Evolutionary conservation across 2,797 vertebrate species (phyloP).

Genomic region (Salarias fasciatus): DNA sequence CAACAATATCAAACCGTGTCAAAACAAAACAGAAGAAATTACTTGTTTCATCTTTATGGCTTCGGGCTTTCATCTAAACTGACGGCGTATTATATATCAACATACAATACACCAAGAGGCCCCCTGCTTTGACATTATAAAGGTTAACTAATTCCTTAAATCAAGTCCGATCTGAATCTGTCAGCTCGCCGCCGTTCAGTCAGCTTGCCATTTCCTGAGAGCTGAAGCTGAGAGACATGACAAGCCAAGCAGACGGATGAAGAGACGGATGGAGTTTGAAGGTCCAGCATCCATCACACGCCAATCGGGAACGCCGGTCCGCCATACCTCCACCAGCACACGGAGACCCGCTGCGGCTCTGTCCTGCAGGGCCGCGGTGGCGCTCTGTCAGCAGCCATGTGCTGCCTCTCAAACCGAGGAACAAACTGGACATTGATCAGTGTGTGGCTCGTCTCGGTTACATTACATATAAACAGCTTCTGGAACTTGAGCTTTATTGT

Average conservation of each 20-base stretch:
- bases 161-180: conserved; percentile 78
- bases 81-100: conserved; percentile 51
- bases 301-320: conserved; percentile 44
- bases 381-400: conserved; percentile 65
- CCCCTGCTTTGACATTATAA: conserved; percentile 76
- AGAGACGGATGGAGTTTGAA: conserved; percentile 68
- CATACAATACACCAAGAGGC: conserved; percentile 59
- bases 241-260: conserved; percentile 62
- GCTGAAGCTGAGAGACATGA: conserved; percentile 61
- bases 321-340: conserved; percentile 10
- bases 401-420: conserved; percentile 58
- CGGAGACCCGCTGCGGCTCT: conserved; percentile 22
- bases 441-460: no score
- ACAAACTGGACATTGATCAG: conserved; percentile 27
- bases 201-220: conserved; percentile 64
- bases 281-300: conserved; percentile 73
- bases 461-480: no score
- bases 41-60: conserved; percentile 30
- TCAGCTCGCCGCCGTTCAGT: conserved; percentile 68
- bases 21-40: conserved; percentile 62
- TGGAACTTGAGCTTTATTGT: no score
- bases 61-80: conserved; percentile 66
- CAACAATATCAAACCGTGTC: conserved; percentile 36
- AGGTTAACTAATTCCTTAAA: conserved; percentile 86
- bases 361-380: conserved; percentile 41